Percentiles rank a stretch among this genome's conserved stretches.
Evolutionary conservation across 2,888 invertebrate genomes (phyloP).

Genomic region (Eupithecia vulgata): DNA sequence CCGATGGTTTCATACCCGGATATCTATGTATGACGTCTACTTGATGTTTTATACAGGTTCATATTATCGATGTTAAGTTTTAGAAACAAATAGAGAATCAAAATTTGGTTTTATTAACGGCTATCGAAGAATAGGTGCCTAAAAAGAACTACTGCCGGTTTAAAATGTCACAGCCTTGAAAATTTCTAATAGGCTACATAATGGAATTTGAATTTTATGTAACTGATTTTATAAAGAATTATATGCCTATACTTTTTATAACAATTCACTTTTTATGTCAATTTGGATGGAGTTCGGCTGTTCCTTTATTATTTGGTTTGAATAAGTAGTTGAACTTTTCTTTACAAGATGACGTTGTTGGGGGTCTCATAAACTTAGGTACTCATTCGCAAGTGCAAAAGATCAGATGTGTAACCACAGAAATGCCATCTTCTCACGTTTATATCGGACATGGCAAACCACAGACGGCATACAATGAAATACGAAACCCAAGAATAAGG

Average conservation of each 20-base stretch:
- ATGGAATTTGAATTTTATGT: neutral
- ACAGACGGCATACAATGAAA: slow-evolving; percentile 29
- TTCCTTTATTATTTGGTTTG: neutral
- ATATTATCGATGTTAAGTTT: neutral
- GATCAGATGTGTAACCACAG: slow-evolving; percentile 17
- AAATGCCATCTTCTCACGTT: slow-evolving; percentile 34
- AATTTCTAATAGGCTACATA: neutral
- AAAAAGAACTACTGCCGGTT: neutral
- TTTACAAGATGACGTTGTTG: neutral
- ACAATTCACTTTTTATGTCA: neutral
- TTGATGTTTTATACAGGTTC: neutral
- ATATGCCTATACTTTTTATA: neutral
- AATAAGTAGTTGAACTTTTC: neutral
- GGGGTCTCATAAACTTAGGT: neutral
- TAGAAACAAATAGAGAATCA: neutral
- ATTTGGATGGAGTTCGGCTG: neutral
- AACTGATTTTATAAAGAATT: neutral
- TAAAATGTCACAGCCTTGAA: slow-evolving; percentile 17
- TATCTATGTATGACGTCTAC: neutral
- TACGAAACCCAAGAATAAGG: neutral
- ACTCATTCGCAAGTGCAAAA: neutral
- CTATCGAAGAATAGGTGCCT: neutral
- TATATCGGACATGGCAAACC: slow-evolving; percentile 48
- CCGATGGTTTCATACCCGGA: neutral
- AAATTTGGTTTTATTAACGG: neutral